A percentile compares a stretch with the other conserved stretches of the same genome.
Evolutionary conservation across 2,888 invertebrate genomes (phyloP).

Genomic region (Chrysina gloriosa): DNA sequence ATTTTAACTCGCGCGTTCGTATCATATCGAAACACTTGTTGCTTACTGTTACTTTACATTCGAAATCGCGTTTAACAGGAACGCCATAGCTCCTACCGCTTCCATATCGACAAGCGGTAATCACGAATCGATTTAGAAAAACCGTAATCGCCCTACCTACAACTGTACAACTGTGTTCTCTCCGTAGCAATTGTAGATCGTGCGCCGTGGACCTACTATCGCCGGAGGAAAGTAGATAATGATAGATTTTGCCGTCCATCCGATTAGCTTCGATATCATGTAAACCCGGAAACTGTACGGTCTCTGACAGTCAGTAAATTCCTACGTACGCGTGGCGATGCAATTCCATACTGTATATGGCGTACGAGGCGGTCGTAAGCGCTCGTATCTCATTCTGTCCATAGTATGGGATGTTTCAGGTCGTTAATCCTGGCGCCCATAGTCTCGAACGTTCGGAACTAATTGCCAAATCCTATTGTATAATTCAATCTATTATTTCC

Average conservation of each 20-base stretch:
- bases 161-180: conserved; percentile 29
- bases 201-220: conserved; percentile 9
- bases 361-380: conserved; percentile 1
- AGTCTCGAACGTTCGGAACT: background rate
- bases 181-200: conserved; percentile 15
- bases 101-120: conserved; percentile 30
- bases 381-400: background rate
- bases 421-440: conserved; percentile 16
- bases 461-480: conserved; percentile 9
- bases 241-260: conserved; percentile 29
- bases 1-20: conserved; percentile 1
- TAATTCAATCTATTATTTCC: conserved; percentile 4
- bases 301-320: conserved; percentile 1
- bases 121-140: conserved; percentile 35
- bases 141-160: conserved; percentile 34
- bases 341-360: background rate
- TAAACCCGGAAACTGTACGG: conserved; percentile 24
- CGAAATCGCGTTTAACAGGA: conserved; percentile 23
- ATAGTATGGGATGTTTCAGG: background rate
- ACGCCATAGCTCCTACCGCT: conserved; percentile 17
- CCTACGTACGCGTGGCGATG: background rate
- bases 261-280: conserved; percentile 27
- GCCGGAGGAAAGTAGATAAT: conserved; percentile 34
- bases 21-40: conserved; percentile 29
- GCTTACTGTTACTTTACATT: conserved; percentile 29